phyloP scores from a whole-genome alignment of 1,140 invertebrate genomes.

The Camponotus vicinus region DNA sequence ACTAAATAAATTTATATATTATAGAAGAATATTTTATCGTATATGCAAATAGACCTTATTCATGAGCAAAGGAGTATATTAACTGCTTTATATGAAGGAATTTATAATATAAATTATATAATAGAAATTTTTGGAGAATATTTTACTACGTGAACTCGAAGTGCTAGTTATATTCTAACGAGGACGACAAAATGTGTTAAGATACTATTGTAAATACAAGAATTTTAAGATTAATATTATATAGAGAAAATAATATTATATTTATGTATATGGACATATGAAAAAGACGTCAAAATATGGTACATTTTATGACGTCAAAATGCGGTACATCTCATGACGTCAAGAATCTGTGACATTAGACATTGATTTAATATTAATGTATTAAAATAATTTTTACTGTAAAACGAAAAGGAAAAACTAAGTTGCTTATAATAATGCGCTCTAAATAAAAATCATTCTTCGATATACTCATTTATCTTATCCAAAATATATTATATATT shows the following conservation, averaged over 20 bases:
- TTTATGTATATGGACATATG: background rate
- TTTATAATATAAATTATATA: no score
- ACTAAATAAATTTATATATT: no score
- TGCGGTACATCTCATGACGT: no score
- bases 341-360: background rate
- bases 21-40: no score
- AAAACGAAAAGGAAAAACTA: conserved; percentile 8
- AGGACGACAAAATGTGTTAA: conserved; percentile 45
- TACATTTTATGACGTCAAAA: no score
- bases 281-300: no score
- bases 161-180: conserved; percentile 61
- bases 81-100: no score
- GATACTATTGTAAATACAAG: conserved; percentile 68
- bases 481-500: background rate
- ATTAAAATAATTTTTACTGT: background rate
- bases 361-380: conserved; percentile 24
- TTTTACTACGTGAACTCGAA: conserved; percentile 31
- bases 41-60: no score
- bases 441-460: conserved; percentile 4
- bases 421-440: background rate
- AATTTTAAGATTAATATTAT: conserved; percentile 55
- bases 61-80: background rate
- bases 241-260: conserved; percentile 65
- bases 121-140: conserved; percentile 36
- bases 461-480: background rate